Evolutionary conservation across 2,888 invertebrate species (phyloP), one percentile per base, ranked within the genome.

Genomic region (Yponomeuta malinellus): DNA sequence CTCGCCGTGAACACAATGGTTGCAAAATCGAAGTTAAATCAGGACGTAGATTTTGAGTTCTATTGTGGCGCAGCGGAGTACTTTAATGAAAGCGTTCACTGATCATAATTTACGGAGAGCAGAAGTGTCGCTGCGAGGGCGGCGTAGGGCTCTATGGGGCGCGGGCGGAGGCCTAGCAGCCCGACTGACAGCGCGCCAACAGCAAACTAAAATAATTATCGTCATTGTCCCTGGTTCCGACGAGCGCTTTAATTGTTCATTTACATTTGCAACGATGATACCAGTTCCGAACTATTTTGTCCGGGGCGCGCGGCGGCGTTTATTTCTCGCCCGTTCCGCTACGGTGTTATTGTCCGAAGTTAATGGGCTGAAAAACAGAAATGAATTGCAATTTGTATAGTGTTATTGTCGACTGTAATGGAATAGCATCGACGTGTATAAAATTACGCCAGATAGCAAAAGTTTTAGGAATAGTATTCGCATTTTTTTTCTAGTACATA

Each of bases 151-250:
- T 76, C 88, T 86, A 77, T 83, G 78, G 82, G 79, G 84, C 69
- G 69, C 67, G 37, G 85, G 78, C 77, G 78, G 83, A 63, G 65
- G 48, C 12, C 85, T 77, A 77, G 69, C 72, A 78, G 77, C 77
- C 77, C 84, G 86, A 85, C 83, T 88, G 90, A 89, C 89, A 84
- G 81, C 86, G 84, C 84, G 88, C 83, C 86, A 89, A 88, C 90
- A 88, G 82, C 90, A 83, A 91, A 91, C 92, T 92, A 89, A 92
- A 92, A 92, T 92, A 92, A 91, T 92, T 91, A 92, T 92, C 87
- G 90, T 91, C 89, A 90, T 90, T 90, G 91, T 90, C 87, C 86
- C 86, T 83, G 88, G 89, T 86, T 87, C 85, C 87, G 87, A 88
- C 87, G 85, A 86, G 86, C 87, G 86, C 83, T 92, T 90, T 91